These are phyloP conservation scores for Limenitis camilla DNA, from an alignment of 2,888 invertebrate species.

Conservation along the genomic window DNA sequence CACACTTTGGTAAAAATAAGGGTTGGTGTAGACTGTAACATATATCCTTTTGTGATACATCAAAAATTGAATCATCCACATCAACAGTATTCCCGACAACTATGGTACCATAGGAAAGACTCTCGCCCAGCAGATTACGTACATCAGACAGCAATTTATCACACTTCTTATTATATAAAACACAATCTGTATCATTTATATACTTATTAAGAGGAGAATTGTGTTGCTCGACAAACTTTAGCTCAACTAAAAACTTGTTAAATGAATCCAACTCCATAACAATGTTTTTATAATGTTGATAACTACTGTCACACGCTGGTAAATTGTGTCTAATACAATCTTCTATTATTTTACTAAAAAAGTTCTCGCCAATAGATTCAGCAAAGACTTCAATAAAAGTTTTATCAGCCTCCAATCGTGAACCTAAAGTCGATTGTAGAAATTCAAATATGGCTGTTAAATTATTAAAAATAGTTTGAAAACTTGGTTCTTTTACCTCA, in stretches of 20 bases:
- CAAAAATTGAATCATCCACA: conserved; percentile 43
- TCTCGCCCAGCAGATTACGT: conserved; percentile 47
- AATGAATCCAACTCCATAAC: conserved; percentile 60
- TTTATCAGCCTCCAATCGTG: conserved; percentile 51
- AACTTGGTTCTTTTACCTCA: conserved; percentile 49
- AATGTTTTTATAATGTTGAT: conserved; percentile 55
- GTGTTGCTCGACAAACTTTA: conserved; percentile 56
- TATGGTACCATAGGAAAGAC: conserved; percentile 51
- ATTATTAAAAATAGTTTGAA: conserved; percentile 62
- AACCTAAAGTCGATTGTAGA: conserved; percentile 57
- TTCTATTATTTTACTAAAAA: conserved; percentile 62
- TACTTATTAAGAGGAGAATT: conserved; percentile 61
- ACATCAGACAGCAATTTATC: conserved; percentile 57
- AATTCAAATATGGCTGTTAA: conserved; percentile 66
- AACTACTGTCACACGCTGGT: conserved; percentile 58
- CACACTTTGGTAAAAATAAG: conserved; percentile 58
- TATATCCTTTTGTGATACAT: conserved; percentile 20
- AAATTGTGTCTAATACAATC: conserved; percentile 60
- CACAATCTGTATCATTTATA: conserved; percentile 58
- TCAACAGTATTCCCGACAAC: conserved; percentile 40
- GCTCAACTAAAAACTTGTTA: conserved; percentile 61
- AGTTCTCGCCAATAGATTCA: conserved; percentile 51
- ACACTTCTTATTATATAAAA: conserved; percentile 65
- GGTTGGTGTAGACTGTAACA: conserved; percentile 54
- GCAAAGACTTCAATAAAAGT: conserved; percentile 61